Percentiles rank a stretch among this genome's conserved stretches.
Evolutionary conservation across 2,797 vertebrate genomes (phyloP).

Genomic region (Neosalanx taihuensis): DNA sequence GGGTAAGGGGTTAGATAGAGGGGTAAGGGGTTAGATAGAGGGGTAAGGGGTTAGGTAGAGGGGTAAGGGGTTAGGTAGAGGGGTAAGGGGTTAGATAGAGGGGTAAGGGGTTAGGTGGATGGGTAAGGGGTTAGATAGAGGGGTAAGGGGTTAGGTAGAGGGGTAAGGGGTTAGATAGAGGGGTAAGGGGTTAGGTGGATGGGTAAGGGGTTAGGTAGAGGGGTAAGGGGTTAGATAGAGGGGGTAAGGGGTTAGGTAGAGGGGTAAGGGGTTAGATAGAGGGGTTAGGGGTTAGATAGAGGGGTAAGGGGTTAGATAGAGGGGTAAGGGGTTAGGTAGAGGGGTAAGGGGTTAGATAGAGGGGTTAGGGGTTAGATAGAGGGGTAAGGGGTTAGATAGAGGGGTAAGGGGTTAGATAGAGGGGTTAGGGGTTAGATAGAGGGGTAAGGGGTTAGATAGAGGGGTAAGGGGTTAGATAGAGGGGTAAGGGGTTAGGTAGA

Average conservation of each 20-base stretch:
- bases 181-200: not conserved
- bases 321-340: not conserved
- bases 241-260: not conserved
- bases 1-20: no score
- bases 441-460: no score
- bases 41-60: no score
- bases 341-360: not conserved
- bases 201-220: no score
- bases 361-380: not conserved
- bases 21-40: no score
- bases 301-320: no score
- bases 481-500: no score
- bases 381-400: not conserved
- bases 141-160: not conserved
- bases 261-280: rapidly evolving
- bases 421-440: no score
- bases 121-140: not conserved
- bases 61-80: not conserved
- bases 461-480: no score
- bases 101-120: not conserved
- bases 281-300: not conserved
- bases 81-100: not conserved
- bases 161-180: not conserved
- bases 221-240: not conserved
- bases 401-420: no score